Percentiles rank a stretch among this genome's conserved stretches.
These are phyloP conservation scores for Aleiodes testaceus DNA, from an alignment of 2,888 invertebrate species.

Conservation along the genomic window DNA sequence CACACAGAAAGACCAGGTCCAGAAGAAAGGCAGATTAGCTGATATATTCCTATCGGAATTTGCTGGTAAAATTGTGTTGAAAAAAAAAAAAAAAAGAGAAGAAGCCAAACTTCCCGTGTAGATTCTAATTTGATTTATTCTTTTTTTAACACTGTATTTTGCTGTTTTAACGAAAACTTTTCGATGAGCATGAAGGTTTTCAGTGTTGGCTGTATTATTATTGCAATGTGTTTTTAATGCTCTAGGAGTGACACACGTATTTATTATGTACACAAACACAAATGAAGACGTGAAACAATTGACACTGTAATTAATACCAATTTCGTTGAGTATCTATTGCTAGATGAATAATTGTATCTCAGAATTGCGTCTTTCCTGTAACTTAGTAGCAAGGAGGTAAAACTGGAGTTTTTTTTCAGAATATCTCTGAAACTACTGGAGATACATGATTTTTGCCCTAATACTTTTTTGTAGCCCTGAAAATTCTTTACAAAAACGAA, in stretches of 20 bases:
- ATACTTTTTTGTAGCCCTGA: too few relatives aligned
- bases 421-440: too few relatives aligned
- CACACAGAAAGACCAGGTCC: conserved; percentile 82
- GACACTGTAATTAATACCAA: conserved; percentile 12
- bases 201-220: conserved; percentile 24
- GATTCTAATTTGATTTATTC: conserved; percentile 25
- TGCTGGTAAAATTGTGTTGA: conserved; percentile 77
- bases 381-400: too few relatives aligned
- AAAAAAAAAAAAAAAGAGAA: conserved; percentile 47
- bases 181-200: conserved; percentile 15
- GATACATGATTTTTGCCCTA: too few relatives aligned
- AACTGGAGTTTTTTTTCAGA: too few relatives aligned
- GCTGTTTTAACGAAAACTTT: conserved; percentile 15
- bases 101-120: conserved; percentile 47
- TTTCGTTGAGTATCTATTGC: conserved; percentile 22
- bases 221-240: conserved; percentile 13
- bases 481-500: too few relatives aligned
- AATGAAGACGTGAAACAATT: neutral
- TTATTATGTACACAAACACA: neutral
- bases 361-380: neutral
- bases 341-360: neutral
- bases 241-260: conserved; percentile 19
- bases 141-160: conserved; percentile 26
- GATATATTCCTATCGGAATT: conserved; percentile 90
- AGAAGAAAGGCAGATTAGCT: conserved; percentile 89